phyloP scores from a whole-genome alignment of 2,113 vertebrate species.

The Nettapus auritus region DNA sequence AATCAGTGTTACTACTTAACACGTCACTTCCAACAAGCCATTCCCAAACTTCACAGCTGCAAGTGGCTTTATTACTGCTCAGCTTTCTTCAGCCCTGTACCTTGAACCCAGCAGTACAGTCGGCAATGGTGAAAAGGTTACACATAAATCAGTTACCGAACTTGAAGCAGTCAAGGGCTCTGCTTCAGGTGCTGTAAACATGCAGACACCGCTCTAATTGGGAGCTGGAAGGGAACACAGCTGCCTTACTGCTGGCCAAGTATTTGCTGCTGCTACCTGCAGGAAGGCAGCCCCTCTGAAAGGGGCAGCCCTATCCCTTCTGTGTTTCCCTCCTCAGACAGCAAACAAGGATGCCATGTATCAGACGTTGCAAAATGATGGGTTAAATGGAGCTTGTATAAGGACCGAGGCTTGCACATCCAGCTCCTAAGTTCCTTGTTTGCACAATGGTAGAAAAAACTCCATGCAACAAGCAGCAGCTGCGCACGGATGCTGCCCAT shows the following conservation, averaged over 20 bases:
- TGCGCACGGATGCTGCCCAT: neutral
- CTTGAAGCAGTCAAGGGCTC: neutral
- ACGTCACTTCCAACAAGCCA: neutral
- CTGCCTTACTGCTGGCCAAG: neutral
- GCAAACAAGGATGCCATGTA: neutral
- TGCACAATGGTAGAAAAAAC: neutral
- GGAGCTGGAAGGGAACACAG: neutral
- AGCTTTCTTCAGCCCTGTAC: neutral
- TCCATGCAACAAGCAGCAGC: neutral
- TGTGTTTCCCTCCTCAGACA: neutral
- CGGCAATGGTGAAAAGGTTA: accelerated
- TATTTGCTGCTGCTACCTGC: too few species aligned
- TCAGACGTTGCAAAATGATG: neutral
- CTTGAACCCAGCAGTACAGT: accelerated
- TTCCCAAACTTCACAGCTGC: neutral
- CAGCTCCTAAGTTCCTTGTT: neutral
- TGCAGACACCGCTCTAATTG: accelerated
- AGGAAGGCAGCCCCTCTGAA: neutral
- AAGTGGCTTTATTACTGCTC: neutral
- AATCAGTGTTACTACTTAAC: neutral
- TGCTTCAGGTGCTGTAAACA: neutral
- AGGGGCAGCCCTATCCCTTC: neutral
- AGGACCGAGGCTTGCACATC: neutral
- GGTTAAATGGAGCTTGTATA: neutral
- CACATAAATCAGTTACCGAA: neutral